Evolutionary conservation across 2,888 invertebrate genomes (phyloP).

Genomic region (Tiliacea citrago): DNA sequence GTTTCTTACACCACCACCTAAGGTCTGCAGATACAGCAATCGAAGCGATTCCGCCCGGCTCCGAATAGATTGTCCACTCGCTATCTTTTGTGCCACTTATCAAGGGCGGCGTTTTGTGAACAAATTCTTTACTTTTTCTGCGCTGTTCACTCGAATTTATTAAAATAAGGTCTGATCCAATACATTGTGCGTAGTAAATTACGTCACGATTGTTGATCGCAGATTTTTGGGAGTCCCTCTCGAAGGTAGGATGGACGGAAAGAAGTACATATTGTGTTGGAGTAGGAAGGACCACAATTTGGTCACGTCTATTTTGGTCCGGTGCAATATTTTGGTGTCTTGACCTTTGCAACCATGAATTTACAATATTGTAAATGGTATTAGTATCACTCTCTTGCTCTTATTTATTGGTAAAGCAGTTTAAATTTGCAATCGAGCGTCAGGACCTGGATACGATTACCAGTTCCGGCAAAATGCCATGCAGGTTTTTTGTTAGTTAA

Average conservation of each 20-base stretch:
- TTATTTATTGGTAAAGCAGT: neutral
- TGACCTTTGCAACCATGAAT: neutral
- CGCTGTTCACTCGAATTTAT: slow-evolving; percentile 71
- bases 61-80: slow-evolving; percentile 74
- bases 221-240: slow-evolving; percentile 39
- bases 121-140: slow-evolving; percentile 72
- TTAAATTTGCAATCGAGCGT: neutral
- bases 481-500: neutral
- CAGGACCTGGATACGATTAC: neutral
- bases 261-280: neutral
- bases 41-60: slow-evolving; percentile 68
- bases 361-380: neutral
- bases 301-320: neutral
- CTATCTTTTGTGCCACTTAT: slow-evolving; percentile 74
- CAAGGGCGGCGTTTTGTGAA: slow-evolving; percentile 70
- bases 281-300: neutral
- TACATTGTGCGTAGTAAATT: slow-evolving; percentile 66
- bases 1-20: slow-evolving; percentile 38
- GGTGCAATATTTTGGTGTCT: neutral
- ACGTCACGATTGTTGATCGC: slow-evolving; percentile 62
- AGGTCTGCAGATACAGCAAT: slow-evolving; percentile 73
- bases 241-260: slow-evolving; percentile 14
- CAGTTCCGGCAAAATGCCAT: neutral
- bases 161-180: slow-evolving; percentile 69
- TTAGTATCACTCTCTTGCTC: too few relatives aligned